Conservation (phyloP, 2,888 invertebrate genomes). For the Gymnoscelis rufifasciata region DNA sequence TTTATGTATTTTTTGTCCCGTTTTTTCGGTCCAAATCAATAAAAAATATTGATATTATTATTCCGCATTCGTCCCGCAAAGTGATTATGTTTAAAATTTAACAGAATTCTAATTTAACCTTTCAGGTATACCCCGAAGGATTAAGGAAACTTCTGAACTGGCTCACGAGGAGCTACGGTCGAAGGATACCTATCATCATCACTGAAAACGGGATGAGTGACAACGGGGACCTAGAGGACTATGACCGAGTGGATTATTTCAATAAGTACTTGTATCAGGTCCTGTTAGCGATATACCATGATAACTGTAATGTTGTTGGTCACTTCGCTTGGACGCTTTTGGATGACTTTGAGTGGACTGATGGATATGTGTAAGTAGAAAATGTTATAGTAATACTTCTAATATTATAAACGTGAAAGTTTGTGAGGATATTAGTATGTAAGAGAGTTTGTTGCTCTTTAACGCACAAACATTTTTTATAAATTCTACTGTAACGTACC, state of each 20-base stretch:
- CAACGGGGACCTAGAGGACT: slow-evolving; percentile 53
- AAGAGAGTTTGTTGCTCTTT: too few species aligned
- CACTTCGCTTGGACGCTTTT: slow-evolving; percentile 81
- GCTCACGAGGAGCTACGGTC: slow-evolving; percentile 80
- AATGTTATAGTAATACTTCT: too few species aligned
- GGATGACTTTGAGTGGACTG: slow-evolving; percentile 81
- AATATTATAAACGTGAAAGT: too few species aligned
- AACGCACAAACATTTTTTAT: too few species aligned
- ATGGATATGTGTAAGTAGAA: slow-evolving; percentile 58
- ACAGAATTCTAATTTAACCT: slow-evolving; percentile 21
- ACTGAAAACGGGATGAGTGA: slow-evolving; percentile 81
- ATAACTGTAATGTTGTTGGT: slow-evolving; percentile 66
- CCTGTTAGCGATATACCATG: slow-evolving; percentile 56
- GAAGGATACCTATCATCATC: slow-evolving; percentile 74
- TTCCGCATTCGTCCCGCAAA: too few species aligned
- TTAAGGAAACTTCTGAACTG: slow-evolving; percentile 81
- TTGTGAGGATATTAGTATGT: too few species aligned
- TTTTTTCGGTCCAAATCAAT: too few species aligned
- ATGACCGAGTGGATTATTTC: slow-evolving; percentile 74
- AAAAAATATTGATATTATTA: too few species aligned
- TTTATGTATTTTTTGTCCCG: too few species aligned
- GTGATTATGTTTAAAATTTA: too few species aligned
- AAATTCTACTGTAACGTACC: too few species aligned
- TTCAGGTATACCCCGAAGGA: slow-evolving; percentile 81
- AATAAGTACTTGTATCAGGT: slow-evolving; percentile 68